Conservation (phyloP, 2,797 vertebrate genomes). For the Cossypha heuglini region DNA sequence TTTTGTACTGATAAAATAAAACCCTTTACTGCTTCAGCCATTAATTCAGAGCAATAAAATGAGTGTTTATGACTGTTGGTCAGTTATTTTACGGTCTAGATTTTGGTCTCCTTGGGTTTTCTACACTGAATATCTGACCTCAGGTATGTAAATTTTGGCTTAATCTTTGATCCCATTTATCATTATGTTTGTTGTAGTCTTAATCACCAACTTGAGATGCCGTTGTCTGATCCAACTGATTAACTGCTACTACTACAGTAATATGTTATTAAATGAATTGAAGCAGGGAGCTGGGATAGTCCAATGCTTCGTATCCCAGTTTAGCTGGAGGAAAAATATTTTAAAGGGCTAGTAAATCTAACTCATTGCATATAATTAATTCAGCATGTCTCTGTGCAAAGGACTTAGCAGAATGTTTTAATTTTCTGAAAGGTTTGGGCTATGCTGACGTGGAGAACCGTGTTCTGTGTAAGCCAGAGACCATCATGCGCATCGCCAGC, state of each 20-base stretch:
- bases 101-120: neutral
- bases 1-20: neutral
- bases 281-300: neutral
- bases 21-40: neutral
- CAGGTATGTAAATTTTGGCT: neutral
- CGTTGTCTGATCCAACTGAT: neutral
- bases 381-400: neutral
- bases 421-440: conserved; percentile 81
- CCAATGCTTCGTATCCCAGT: neutral
- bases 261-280: neutral
- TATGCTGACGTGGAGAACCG: conserved; percentile 95
- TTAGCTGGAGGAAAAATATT: neutral
- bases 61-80: neutral
- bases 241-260: neutral
- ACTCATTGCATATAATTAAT: neutral
- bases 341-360: neutral
- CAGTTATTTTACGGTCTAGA: neutral
- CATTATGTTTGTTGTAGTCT: neutral
- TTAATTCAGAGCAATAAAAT: neutral
- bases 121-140: neutral
- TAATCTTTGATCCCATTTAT: neutral
- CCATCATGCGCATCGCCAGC: conserved; percentile 93
- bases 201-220: neutral
- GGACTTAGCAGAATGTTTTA: neutral
- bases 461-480: conserved; percentile 85